Conservation (phyloP, 37 sponge, comb jelly and placozoan species). For the Tethya wilhelma region DNA sequence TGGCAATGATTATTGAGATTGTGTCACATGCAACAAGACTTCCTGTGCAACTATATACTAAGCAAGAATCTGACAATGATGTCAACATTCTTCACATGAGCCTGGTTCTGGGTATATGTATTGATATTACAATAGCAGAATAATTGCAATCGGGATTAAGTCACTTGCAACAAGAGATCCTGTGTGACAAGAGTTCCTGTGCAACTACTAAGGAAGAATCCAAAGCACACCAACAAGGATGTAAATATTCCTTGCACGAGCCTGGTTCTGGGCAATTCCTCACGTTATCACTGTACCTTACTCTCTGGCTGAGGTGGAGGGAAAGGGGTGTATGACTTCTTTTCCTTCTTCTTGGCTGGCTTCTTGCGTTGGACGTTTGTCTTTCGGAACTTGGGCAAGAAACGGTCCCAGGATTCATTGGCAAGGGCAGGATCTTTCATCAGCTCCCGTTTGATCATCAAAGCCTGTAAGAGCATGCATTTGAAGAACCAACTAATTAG, state of each 20-base stretch:
- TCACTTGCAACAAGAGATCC: no score
- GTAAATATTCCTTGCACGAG: neutral
- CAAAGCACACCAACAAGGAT: neutral
- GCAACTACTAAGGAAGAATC: no score
- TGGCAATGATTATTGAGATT: no score
- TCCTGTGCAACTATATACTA: no score
- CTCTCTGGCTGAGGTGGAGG: conserved; percentile 98
- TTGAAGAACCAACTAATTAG: neutral
- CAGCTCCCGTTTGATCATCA: conserved; percentile 98
- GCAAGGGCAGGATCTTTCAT: conserved; percentile 92
- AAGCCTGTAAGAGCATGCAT: conserved; percentile 40
- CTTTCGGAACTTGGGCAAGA: conserved; percentile 96
- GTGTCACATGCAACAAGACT: no score
- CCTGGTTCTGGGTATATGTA: neutral
- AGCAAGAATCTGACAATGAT: neutral
- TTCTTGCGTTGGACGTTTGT: conserved; percentile 87
- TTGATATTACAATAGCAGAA: no score
- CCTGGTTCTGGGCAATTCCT: neutral
- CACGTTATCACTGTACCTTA: conserved; percentile 69
- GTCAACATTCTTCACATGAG: neutral
- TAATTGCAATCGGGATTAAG: no score
- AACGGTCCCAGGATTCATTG: conserved; percentile 97
- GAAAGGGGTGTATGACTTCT: conserved; percentile 93
- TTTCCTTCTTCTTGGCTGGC: conserved; percentile 52
- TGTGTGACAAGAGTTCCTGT: no score